Evolutionary conservation across 2,113 vertebrate genomes (phyloP), one percentile per base, ranked within the genome.

Genomic region (Trinectes maculatus): DNA sequence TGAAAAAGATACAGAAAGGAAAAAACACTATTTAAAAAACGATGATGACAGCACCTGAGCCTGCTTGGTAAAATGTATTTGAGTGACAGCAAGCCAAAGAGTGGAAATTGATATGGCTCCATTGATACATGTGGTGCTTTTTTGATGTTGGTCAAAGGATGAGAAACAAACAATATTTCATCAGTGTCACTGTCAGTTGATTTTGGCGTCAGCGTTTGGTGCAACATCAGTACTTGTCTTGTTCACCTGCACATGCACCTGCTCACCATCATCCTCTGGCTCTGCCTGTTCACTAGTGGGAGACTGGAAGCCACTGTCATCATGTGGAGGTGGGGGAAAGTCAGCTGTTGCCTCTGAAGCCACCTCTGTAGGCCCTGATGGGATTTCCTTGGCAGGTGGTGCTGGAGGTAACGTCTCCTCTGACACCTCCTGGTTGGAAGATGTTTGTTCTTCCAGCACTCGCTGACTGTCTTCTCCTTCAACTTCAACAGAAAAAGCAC

Each of bases 111-210:
- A 34, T 49, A 24, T 46, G 46, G 28, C 24, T 64, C 64, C 39
- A 51, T 49, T 10, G 5, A 15, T 0, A 28, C n/a, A n/a, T n/a
- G n/a, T 13, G 5, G 39, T 40, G 24, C 2, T 9, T 36, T 31
- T 21, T 44, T 40, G 16, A 33, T 68, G n/a, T 37, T 47, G 13
- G 9, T 34, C 8, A 25, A 43, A 68, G 22, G 2, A n/a, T 10
- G 12, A 8, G 22, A 24, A 11, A 3, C 13, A 25, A 47, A 47
- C 11, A 25, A 9, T 8, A 42, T 5, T 43, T 34, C 2, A 28
- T 82, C 71, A 74, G 59, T 83, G 64, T 93, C 91, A 69, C 80
- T 87, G 84, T 94, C 91, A 5, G 61, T n/a, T 80, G 64, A 62
- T 78, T 51, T 67, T 65, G 10, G 37, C 42, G 2, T 47, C 55